Conservation (phyloP, 2,888 invertebrate species). For the Stenotaenia linearis region DNA sequence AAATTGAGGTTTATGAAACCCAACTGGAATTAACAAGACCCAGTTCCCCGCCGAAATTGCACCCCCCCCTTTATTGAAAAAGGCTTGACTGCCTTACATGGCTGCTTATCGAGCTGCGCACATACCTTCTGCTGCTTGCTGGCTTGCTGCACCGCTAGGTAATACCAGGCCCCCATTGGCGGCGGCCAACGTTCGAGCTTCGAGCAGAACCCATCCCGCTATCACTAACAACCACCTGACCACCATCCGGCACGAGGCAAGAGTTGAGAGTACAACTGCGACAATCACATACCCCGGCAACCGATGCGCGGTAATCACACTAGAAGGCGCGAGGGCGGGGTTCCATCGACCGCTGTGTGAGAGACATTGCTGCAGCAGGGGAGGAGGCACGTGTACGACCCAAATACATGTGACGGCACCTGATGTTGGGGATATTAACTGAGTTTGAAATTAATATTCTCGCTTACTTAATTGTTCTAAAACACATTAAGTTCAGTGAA, state of each 20-base stretch:
- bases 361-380: neutral
- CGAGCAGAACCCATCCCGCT: slow-evolving; percentile 12
- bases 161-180: neutral
- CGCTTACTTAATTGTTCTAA: too few relatives aligned
- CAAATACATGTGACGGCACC: neutral
- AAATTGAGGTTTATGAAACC: too few relatives aligned
- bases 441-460: neutral
- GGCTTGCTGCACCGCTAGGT: neutral
- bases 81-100: neutral
- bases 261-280: neutral
- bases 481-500: too few relatives aligned
- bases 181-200: neutral
- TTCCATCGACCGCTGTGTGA: neutral
- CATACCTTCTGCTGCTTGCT: neutral
- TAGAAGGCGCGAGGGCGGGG: slow-evolving; percentile 26
- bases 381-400: neutral
- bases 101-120: slow-evolving; percentile 2
- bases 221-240: slow-evolving; percentile 24
- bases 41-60: neutral
- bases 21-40: too few relatives aligned
- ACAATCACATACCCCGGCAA: slow-evolving; percentile 24
- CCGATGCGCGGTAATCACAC: neutral
- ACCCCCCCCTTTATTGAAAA: neutral
- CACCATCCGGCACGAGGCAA: slow-evolving; percentile 17
- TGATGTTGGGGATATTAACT: neutral